These are phyloP conservation scores for Mystacides longicornis DNA, from an alignment of 2,888 invertebrate species.

Conservation along the genomic window DNA sequence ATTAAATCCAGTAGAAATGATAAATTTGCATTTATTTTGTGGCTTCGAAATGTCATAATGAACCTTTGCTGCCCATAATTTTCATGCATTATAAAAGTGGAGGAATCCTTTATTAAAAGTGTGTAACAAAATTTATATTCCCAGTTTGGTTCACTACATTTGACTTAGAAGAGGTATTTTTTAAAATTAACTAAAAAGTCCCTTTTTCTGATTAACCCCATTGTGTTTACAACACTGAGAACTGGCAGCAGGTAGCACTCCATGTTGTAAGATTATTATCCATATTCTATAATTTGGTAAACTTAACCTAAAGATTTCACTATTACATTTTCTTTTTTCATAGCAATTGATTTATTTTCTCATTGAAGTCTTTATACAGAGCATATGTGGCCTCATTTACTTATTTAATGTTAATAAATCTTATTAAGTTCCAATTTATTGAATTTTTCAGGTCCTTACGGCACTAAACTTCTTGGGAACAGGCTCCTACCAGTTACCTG, in stretches of 20 bases:
- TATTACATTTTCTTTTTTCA: too few relatives aligned
- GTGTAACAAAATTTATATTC: too few relatives aligned
- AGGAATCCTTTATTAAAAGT: too few relatives aligned
- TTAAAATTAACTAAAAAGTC: background rate
- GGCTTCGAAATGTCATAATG: background rate
- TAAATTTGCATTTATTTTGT: background rate
- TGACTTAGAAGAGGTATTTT: background rate
- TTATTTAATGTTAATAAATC: background rate
- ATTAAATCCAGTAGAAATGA: background rate
- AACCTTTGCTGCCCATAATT: background rate
- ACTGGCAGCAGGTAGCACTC: too few relatives aligned
- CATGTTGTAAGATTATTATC: too few relatives aligned
- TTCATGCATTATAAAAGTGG: too few relatives aligned
- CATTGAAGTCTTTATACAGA: background rate
- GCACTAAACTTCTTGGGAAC: slow-evolving; percentile 1
- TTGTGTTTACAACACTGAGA: too few relatives aligned
- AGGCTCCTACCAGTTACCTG: slow-evolving; percentile 2
- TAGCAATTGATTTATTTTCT: too few relatives aligned
- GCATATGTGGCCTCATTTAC: background rate
- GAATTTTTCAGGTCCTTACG: slow-evolving; percentile 1
- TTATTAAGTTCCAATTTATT: background rate
- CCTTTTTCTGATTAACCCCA: too few relatives aligned
- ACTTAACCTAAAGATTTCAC: too few relatives aligned
- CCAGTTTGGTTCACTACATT: background rate
- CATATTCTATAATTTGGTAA: too few relatives aligned